Evolutionary conservation across 2,888 invertebrate species (phyloP), one percentile per base, ranked within the genome.

Genomic region (Athalia cordata): DNA sequence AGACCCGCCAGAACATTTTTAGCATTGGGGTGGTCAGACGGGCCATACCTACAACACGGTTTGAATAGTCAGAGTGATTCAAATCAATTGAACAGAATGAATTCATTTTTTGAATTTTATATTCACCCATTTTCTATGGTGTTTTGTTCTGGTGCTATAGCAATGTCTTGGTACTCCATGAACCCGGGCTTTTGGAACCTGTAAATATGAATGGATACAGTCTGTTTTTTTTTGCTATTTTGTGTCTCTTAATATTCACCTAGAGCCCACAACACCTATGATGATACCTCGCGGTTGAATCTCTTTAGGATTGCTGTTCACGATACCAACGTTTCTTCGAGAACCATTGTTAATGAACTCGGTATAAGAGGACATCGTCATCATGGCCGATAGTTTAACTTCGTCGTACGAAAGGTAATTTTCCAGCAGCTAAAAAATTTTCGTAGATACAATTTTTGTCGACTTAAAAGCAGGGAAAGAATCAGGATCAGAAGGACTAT

Each of bases 401-500:
- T 94, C 94, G 75, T 94, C 94, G 82, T 94, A 94, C 75, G 93
- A 93, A 45, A 94, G 87, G 80, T 92, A 93, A 81, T 92, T 91
- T 45, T 92, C 90, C 3, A 94, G 86, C 0, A 92, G 79, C 88
- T 88, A 77, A 47, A 57, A 64, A 9, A 55, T n/a, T 55, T 55
- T 55, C 55, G n/a, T n/a, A 55, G 55, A 55, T 55, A 7, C 55
- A 55, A 11, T 55, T 55, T n/a, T 55, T 55, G 3, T n/a, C 6
- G 11, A 55, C 0, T 9, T n/a, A 29, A 29, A 1, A 2, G 29
- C 29, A 29, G 29, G 1, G 29, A 29, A 29, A 29, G 29, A 29
- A 29, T 29, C 2, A 29, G 29, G 29, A 29, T 29, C 29, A 29
- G 29, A 29, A 29, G 29, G 29, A 29, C 29, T 29, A 29, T 29